Percentiles rank a stretch among this genome's conserved stretches.
Evolutionary conservation across 1,140 invertebrate genomes (phyloP).

Genomic region (Melitaea cinxia): DNA sequence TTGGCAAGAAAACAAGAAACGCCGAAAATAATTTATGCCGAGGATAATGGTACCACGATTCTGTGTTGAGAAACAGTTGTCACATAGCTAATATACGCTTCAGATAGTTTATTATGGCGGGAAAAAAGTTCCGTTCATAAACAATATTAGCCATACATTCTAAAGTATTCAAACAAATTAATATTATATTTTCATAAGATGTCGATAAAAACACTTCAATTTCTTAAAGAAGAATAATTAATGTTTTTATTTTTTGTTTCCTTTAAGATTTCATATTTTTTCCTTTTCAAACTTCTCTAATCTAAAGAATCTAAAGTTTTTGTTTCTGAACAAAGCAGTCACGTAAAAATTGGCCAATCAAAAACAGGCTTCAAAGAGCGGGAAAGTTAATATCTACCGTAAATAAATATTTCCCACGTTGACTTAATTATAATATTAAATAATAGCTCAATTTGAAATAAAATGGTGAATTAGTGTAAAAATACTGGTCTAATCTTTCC

Average conservation of each 20-base stretch:
- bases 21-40: too few relatives aligned
- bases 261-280: neutral
- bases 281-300: neutral
- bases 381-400: neutral
- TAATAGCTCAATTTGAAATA: too few relatives aligned
- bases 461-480: neutral
- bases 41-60: too few relatives aligned
- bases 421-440: neutral
- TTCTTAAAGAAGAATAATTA: neutral
- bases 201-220: neutral
- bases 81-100: neutral
- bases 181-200: neutral
- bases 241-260: neutral
- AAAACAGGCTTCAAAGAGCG: neutral
- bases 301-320: too few relatives aligned
- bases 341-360: conserved; percentile 4
- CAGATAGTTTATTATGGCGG: conserved; percentile 36
- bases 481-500: neutral
- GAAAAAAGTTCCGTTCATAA: conserved; percentile 36
- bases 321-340: neutral
- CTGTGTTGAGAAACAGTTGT: neutral
- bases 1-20: too few relatives aligned
- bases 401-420: neutral
- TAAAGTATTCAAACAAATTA: neutral
- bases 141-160: neutral